Evolutionary conservation across 2,888 invertebrate species (phyloP).

Genomic region (Trichopoda pennipes): DNA sequence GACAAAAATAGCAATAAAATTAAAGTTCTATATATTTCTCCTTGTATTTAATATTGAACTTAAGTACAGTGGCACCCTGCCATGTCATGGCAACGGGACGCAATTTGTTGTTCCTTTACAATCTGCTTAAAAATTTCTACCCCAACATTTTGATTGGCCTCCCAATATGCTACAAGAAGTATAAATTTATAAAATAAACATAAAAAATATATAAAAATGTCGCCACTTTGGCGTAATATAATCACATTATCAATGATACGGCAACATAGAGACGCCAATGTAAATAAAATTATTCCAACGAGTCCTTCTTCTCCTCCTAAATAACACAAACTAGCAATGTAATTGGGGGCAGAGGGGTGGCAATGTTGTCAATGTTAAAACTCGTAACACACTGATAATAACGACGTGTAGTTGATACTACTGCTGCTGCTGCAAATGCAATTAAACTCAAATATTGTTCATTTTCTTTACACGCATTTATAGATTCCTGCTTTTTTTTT

Average conservation of each 20-base stretch:
- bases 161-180: constrained; percentile 55
- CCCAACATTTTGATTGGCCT: constrained; percentile 68
- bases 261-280: constrained; percentile 53
- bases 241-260: constrained; percentile 67
- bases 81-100: constrained; percentile 71
- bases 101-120: constrained; percentile 34
- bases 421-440: constrained; percentile 48
- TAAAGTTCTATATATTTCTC: constrained; percentile 18
- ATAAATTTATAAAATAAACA: constrained; percentile 42
- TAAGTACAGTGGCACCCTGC: constrained; percentile 71
- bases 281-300: constrained; percentile 38
- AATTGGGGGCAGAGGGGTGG: too few relatives aligned
- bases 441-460: constrained; percentile 58
- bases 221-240: constrained; percentile 69
- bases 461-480: constrained; percentile 11
- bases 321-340: background rate
- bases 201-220: constrained; percentile 48
- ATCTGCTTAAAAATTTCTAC: constrained; percentile 44
- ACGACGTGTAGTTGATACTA: constrained; percentile 3
- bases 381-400: background rate
- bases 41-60: constrained; percentile 54
- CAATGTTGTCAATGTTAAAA: constrained; percentile 10
- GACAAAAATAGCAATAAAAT: constrained; percentile 22
- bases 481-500: constrained; percentile 16
- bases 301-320: constrained; percentile 15